Conservation (phyloP, 2,888 invertebrate genomes). For the Ectobius pallidus region DNA sequence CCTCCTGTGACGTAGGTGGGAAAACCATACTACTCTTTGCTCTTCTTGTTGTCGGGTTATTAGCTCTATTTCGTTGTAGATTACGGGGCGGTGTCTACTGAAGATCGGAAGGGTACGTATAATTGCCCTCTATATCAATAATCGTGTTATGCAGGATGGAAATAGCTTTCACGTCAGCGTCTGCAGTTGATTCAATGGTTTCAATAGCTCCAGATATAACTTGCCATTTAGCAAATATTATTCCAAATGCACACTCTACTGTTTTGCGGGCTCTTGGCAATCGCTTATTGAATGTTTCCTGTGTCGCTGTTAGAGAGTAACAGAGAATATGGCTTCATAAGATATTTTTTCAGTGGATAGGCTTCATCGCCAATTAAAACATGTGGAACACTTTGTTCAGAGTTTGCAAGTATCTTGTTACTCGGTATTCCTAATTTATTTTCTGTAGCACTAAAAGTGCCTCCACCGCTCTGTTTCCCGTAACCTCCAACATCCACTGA, state of each 20-base stretch:
- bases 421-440: neutral
- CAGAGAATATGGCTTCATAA: neutral
- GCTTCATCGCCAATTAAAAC: neutral
- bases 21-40: too few relatives aligned
- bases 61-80: too few relatives aligned
- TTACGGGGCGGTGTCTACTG: too few relatives aligned
- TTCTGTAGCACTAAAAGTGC: neutral
- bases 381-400: neutral
- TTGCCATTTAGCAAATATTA: neutral
- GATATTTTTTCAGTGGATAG: neutral
- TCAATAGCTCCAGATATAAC: constrained; percentile 35
- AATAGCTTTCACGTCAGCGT: constrained; percentile 35
- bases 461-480: neutral
- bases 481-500: neutral
- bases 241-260: neutral
- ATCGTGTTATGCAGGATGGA: constrained; percentile 40
- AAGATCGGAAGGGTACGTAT: neutral
- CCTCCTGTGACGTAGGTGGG: too few relatives aligned
- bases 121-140: constrained; percentile 33
- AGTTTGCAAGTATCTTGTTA: neutral
- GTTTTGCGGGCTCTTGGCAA: neutral
- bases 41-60: too few relatives aligned
- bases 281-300: neutral
- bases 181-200: constrained; percentile 30
- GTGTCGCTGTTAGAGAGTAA: neutral